phyloP scores from a whole-genome alignment of 2,113 vertebrate species.

The Gobio gobio region DNA sequence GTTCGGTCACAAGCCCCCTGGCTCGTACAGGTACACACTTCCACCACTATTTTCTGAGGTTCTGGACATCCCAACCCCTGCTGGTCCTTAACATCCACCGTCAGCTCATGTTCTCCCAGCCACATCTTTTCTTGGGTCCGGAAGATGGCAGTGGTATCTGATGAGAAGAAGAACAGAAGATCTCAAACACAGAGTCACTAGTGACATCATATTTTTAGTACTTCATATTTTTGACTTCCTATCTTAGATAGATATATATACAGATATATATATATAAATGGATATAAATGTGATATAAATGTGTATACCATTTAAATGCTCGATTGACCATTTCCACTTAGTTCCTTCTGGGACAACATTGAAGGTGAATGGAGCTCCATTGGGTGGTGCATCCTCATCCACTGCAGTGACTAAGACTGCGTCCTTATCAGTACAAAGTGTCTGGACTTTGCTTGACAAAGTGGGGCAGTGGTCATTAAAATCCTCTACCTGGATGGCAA shows the following conservation, averaged over 20 bases:
- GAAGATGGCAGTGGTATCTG: slow-evolving; percentile 72
- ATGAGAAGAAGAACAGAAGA: neutral
- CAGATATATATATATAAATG: no score
- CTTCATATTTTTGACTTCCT: neutral
- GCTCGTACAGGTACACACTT: slow-evolving; percentile 70
- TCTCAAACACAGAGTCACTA: neutral
- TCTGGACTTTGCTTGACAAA: slow-evolving; percentile 68
- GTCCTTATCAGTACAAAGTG: slow-evolving; percentile 72
- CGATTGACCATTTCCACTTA: slow-evolving; percentile 80
- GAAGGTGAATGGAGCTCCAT: slow-evolving; percentile 84
- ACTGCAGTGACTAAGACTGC: slow-evolving; percentile 77
- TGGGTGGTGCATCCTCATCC: slow-evolving; percentile 80
- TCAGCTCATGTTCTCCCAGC: slow-evolving; percentile 65
- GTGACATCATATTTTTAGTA: neutral
- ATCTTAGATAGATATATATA: no score
- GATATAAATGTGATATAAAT: no score
- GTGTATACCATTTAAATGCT: slow-evolving; percentile 76
- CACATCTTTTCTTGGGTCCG: slow-evolving; percentile 54
- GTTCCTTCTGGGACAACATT: slow-evolving; percentile 76
- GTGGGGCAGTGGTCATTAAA: slow-evolving; percentile 90
- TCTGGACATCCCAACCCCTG: slow-evolving; percentile 67
- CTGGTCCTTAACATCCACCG: slow-evolving; percentile 66
- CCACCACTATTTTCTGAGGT: slow-evolving; percentile 65
- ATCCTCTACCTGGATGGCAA: slow-evolving; percentile 84
- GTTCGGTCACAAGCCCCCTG: slow-evolving; percentile 46